Conservation (phyloP, 2,888 invertebrate species). For the Ichneumoninae sp. region DNA sequence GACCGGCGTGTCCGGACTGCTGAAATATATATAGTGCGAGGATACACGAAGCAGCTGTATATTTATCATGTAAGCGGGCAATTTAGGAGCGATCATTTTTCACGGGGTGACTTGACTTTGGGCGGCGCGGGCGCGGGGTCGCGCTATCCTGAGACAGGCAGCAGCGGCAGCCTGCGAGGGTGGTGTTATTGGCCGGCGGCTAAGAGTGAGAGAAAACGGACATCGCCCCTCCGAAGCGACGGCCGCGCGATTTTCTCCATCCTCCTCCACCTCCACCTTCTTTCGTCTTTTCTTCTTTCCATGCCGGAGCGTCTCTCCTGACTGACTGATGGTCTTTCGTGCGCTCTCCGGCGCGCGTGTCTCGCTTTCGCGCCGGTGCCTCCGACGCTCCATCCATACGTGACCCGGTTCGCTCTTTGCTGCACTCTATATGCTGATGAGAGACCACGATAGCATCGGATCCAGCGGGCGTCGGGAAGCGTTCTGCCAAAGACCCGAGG, state of each 20-base stretch:
- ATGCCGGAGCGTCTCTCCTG: conserved; percentile 63
- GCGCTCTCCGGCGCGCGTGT: conserved; percentile 57
- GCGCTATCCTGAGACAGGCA: conserved; percentile 40
- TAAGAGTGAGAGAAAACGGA: conserved; percentile 80
- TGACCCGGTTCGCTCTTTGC: conserved; percentile 70
- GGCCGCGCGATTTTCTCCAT: conserved; percentile 70
- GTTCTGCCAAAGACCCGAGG: conserved; percentile 38
- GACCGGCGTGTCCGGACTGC: conserved; percentile 65
- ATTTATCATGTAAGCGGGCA: conserved; percentile 85
- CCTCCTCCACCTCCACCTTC: background rate
- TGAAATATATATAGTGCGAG: conserved; percentile 48
- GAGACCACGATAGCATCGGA: conserved; percentile 67
- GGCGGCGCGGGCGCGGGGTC: conserved; percentile 72
- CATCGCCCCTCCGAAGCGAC: conserved; percentile 76
- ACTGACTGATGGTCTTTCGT: conserved; percentile 81
- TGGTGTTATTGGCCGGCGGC: conserved; percentile 83
- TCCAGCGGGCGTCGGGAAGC: conserved; percentile 29
- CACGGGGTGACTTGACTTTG: conserved; percentile 80
- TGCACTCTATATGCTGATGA: conserved; percentile 82
- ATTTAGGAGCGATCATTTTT: conserved; percentile 84
- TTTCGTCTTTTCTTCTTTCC: conserved; percentile 43
- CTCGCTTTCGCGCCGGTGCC: conserved; percentile 49
- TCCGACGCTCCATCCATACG: conserved; percentile 71
- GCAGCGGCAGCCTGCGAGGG: conserved; percentile 60
- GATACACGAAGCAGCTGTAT: conserved; percentile 74